Base-by-base conservation (phyloP, 2,888 invertebrate species). In the Euproctis similis region DNA sequence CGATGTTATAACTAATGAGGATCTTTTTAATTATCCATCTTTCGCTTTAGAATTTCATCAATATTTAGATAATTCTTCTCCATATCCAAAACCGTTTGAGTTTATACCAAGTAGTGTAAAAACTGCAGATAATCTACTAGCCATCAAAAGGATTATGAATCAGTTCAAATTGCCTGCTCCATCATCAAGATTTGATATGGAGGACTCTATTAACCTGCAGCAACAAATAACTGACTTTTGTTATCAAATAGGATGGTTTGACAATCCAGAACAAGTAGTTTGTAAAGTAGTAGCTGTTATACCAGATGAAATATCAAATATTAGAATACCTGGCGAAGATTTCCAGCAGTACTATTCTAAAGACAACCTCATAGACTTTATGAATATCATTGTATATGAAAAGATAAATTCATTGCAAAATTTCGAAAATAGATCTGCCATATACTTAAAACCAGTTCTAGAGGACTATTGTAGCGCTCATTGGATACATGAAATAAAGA, bases 61-160 rank as follows among this genome's bases (percentile, higher is more conserved):
- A 19, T 88, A 86, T 67, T 63, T 88, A 29, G 71, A 86, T 39
- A 49, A 59, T 26, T 52, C 71, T 8, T 73, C 82, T 1, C 78
- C 84, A 22, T 86, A 86, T 47, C 90, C 92, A 0, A 87, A 89
- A 40, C 86, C 87, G 16, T 87, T 89, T 46, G 90, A 91, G 59
- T 88, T 90, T 61, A 90, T 92, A 42, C 87, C 91, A 0, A 67
- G 71, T 10, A 86, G 85, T 51, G 90, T 89, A 73, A 89, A 86
- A 43, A 76, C 67, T 39, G 49, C 68, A 16, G 68, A 82, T 27
- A 87, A 88, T 40, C 75, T 86, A 11, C 59, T 59, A 1, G 65
- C 74, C 16, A 64, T 92, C 4, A 82, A 81, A 41, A 57, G 67
- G 16, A 69, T 87, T 30, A 71, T 92, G 60, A 72, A 80, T 22